Evolutionary conservation across 92 coral and sea anemone genomes (phyloP).

Genomic region (Diadumene lineata): DNA sequence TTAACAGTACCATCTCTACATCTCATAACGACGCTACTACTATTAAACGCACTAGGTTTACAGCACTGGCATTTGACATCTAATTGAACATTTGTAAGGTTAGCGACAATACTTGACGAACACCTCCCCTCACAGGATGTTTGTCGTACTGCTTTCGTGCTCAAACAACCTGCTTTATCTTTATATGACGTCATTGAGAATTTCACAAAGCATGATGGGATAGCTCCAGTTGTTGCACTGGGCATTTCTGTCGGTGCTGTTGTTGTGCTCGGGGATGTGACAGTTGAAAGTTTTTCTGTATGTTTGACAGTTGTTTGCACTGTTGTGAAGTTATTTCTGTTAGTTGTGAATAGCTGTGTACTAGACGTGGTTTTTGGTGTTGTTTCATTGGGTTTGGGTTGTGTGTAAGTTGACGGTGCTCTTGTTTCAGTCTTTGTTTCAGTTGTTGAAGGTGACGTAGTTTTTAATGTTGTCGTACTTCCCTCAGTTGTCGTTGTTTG

Average conservation of each 20-base stretch:
- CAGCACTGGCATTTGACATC: conserved; percentile 66
- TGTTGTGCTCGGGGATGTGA: neutral
- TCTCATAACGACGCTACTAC: conserved; percentile 41
- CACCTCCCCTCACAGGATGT: conserved; percentile 70
- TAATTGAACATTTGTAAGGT: conserved; percentile 41
- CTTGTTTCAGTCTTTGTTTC: neutral
- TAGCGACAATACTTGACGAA: conserved; percentile 48
- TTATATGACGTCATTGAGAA: conserved; percentile 1
- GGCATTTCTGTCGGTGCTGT: conserved; percentile 1
- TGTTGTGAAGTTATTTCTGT: neutral
- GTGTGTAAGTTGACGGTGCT: conserved; percentile 4
- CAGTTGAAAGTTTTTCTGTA: neutral
- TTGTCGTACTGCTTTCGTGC: conserved; percentile 38
- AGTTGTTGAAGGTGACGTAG: neutral
- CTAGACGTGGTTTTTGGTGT: neutral
- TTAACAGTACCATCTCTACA: conserved; percentile 65
- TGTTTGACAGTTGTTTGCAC: neutral
- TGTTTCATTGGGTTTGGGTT: neutral
- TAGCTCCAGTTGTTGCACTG: conserved; percentile 1
- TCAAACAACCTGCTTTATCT: conserved; percentile 19
- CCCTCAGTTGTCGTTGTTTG: too few relatives aligned
- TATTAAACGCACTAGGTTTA: conserved; percentile 55
- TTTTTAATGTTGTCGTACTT: neutral
- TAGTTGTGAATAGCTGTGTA: neutral
- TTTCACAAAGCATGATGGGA: conserved; percentile 1